These are phyloP conservation scores for Dicyrtoma fusca DNA, from an alignment of 2,888 invertebrate species.

Conservation along the genomic window DNA sequence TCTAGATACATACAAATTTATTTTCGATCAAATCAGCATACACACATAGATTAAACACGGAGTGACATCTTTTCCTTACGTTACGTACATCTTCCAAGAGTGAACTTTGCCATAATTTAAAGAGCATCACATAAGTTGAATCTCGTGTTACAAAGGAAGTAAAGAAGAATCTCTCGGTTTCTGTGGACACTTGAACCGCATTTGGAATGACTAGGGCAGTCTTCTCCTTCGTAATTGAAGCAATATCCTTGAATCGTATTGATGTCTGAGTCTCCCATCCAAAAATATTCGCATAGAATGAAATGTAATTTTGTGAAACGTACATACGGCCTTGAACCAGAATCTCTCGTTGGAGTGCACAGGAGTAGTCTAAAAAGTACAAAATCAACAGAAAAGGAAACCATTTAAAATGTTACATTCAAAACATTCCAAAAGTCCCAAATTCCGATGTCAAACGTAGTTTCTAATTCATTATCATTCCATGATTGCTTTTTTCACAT, in stretches of 20 bases:
- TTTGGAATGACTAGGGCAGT: constrained; percentile 94
- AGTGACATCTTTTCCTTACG: constrained; percentile 12
- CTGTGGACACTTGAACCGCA: constrained; percentile 84
- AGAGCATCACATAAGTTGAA: constrained; percentile 92
- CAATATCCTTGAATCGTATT: constrained; percentile 86
- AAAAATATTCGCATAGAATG: constrained; percentile 97
- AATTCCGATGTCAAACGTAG: too few species aligned
- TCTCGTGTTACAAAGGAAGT: constrained; percentile 93
- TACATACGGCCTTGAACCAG: constrained; percentile 93
- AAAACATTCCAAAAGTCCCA: too few species aligned
- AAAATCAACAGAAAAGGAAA: background rate
- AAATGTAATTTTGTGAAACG: constrained; percentile 91
- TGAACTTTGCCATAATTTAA: constrained; percentile 94
- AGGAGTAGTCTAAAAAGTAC: constrained; percentile 81
- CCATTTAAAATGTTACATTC: background rate
- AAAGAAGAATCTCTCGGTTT: constrained; percentile 85
- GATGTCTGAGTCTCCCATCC: constrained; percentile 89
- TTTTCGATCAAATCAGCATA: too few species aligned
- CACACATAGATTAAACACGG: too few species aligned
- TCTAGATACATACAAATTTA: too few species aligned
- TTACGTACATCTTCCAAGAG: constrained; percentile 76
- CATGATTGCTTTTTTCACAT: too few species aligned
- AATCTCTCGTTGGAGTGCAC: constrained; percentile 95
- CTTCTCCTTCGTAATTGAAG: constrained; percentile 92
- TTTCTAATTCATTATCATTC: too few species aligned